Evolutionary conservation across 2,113 vertebrate genomes (phyloP).

Genomic region (Piprites chloris): DNA sequence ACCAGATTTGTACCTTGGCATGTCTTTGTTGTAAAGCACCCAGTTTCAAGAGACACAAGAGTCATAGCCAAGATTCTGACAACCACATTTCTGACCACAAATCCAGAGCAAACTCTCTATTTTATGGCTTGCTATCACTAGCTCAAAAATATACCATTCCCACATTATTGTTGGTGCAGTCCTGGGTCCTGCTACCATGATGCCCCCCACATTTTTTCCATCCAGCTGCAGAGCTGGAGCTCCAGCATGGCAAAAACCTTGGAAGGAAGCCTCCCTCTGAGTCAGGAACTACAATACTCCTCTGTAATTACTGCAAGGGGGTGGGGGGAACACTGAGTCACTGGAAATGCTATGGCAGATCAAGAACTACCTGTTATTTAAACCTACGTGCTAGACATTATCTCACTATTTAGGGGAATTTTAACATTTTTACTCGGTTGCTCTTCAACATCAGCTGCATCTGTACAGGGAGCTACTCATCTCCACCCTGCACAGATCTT

Average conservation of each 20-base stretch:
- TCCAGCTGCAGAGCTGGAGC: neutral
- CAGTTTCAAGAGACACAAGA: neutral
- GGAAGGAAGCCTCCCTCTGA: slow-evolving; percentile 13
- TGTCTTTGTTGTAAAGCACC: neutral
- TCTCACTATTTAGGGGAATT: neutral
- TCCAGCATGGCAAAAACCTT: neutral
- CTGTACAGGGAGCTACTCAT: neutral
- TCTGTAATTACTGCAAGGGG: neutral
- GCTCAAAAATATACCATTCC: neutral
- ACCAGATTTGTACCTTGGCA: neutral
- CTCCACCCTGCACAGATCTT: neutral
- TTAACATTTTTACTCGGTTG: neutral
- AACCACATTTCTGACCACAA: neutral
- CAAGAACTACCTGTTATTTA: slow-evolving; percentile 44
- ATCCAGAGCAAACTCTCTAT: neutral
- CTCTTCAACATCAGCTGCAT: neutral
- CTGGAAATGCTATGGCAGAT: neutral
- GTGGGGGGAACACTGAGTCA: slow-evolving; percentile 5
- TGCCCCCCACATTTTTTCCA: neutral
- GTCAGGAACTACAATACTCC: slow-evolving; percentile 9
- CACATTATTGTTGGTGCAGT: neutral
- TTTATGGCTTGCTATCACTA: neutral
- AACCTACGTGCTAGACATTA: neutral
- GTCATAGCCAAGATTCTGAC: neutral
- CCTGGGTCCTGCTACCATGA: neutral